Percentiles rank a stretch among this genome's conserved stretches.
These are phyloP conservation scores for Siderastrea siderea DNA, from an alignment of 92 coral and sea anemone genomes.

Conservation along the genomic window DNA sequence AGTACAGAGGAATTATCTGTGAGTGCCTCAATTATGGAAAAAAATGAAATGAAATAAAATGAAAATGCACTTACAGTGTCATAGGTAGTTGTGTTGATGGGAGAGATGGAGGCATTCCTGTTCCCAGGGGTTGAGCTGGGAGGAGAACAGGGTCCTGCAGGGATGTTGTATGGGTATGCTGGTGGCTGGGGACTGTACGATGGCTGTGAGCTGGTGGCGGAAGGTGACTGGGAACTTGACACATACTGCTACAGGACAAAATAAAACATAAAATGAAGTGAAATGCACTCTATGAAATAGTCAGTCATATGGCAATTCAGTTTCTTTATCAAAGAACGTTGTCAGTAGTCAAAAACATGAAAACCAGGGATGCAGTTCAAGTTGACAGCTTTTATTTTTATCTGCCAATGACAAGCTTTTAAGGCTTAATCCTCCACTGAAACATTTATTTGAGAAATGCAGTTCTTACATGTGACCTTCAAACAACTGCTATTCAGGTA, in stretches of 20 bases:
- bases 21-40: no score
- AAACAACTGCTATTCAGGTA: no score
- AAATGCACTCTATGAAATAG: neutral
- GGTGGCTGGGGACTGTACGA: conserved; percentile 71
- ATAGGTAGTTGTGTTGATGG: conserved; percentile 54
- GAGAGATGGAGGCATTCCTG: conserved; percentile 53
- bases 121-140: conserved; percentile 53
- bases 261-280: neutral
- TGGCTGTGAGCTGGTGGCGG: conserved; percentile 78
- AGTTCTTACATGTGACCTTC: no score
- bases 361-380: no score
- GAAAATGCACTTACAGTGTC: conserved; percentile 57
- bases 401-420: no score
- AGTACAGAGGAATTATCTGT: no score
- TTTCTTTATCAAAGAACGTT: no score
- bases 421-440: no score
- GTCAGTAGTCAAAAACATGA: no score
- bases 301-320: neutral
- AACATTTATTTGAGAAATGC: no score
- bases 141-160: conserved; percentile 52
- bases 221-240: conserved; percentile 36
- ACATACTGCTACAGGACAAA: neutral
- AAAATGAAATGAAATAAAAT: neutral
- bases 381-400: no score
- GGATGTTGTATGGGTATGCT: conserved; percentile 79